Evolutionary conservation across 2,888 invertebrate species (phyloP).

Genomic region (Drepanosiphum platanoidis): DNA sequence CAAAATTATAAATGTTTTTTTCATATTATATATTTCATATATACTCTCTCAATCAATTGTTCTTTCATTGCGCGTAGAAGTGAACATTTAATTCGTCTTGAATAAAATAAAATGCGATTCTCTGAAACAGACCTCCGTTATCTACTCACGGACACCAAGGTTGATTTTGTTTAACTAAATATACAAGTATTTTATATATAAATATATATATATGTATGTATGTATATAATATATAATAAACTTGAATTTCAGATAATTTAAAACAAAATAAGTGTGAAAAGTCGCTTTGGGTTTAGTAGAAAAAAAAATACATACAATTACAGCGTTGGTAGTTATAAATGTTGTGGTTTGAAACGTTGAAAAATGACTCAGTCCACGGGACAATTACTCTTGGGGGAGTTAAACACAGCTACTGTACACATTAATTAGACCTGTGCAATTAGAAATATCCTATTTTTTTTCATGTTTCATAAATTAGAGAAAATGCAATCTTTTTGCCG

Average conservation of each 20-base stretch:
- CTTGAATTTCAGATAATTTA: not conserved
- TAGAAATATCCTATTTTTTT: conserved; percentile 54
- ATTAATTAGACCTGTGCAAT: conserved; percentile 52
- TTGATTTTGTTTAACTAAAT: not conserved
- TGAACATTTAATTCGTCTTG: too few relatives aligned
- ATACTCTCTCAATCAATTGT: too few relatives aligned
- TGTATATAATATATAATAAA: not conserved
- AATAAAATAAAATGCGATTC: too few relatives aligned
- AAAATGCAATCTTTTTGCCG: conserved; percentile 16
- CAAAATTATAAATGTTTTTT: too few relatives aligned
- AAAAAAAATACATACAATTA: conserved; percentile 9
- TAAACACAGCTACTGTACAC: conserved; percentile 29
- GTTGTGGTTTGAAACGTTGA: conserved; percentile 48
- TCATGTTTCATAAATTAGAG: conserved; percentile 36
- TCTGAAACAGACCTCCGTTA: too few relatives aligned
- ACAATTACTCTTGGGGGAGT: conserved; percentile 54
- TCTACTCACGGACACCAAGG: not conserved
- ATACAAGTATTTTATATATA: too few relatives aligned
- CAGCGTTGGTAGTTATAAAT: conserved; percentile 33
- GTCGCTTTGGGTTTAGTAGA: conserved; percentile 5
- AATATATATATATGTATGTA: too few relatives aligned
- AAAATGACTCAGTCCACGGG: conserved; percentile 43
- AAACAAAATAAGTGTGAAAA: conserved; percentile 33
- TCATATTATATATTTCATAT: too few relatives aligned
- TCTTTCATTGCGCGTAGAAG: too few relatives aligned